Evolutionary conservation across 2,888 invertebrate species (phyloP).

Genomic region (Caenorhabditis japonica): DNA sequence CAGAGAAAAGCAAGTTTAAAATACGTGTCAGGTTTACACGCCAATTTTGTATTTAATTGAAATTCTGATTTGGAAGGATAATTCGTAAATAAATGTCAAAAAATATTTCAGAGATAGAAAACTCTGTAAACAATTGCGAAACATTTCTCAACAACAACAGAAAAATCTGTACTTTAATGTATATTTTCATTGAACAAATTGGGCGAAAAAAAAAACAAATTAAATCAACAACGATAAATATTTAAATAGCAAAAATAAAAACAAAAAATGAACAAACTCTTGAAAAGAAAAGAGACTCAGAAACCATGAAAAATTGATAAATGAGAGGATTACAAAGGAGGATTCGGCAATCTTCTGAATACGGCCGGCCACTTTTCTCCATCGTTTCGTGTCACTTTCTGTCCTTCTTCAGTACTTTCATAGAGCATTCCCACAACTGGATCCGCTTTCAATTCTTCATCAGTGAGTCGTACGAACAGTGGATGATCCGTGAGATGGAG

Average conservation of each 20-base stretch:
- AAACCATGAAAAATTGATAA: neutral
- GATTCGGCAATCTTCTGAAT: constrained; percentile 82
- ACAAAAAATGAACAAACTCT: constrained; percentile 31
- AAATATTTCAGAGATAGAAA: constrained; percentile 6
- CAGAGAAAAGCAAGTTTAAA: too few species aligned
- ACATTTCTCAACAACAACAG: neutral
- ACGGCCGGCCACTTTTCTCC: constrained; percentile 92
- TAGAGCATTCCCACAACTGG: constrained; percentile 90
- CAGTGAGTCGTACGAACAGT: constrained; percentile 82
- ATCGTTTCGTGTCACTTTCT: constrained; percentile 92
- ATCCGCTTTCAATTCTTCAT: constrained; percentile 78
- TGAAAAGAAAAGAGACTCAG: constrained; percentile 3
- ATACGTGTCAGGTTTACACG: too few species aligned
- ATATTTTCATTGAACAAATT: constrained; percentile 32
- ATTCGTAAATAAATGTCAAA: constrained; percentile 8
- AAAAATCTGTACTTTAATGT: neutral
- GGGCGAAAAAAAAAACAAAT: constrained; percentile 10
- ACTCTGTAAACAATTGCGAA: constrained; percentile 7
- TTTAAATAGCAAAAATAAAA: constrained; percentile 12
- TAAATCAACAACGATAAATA: constrained; percentile 27
- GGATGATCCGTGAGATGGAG: constrained; percentile 91
- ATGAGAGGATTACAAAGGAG: constrained; percentile 33
- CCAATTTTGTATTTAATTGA: neutral
- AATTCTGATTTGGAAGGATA: neutral
- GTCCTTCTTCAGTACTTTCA: constrained; percentile 94